Base-by-base conservation (phyloP, 2,113 vertebrate genomes). In the Micromys minutus region DNA sequence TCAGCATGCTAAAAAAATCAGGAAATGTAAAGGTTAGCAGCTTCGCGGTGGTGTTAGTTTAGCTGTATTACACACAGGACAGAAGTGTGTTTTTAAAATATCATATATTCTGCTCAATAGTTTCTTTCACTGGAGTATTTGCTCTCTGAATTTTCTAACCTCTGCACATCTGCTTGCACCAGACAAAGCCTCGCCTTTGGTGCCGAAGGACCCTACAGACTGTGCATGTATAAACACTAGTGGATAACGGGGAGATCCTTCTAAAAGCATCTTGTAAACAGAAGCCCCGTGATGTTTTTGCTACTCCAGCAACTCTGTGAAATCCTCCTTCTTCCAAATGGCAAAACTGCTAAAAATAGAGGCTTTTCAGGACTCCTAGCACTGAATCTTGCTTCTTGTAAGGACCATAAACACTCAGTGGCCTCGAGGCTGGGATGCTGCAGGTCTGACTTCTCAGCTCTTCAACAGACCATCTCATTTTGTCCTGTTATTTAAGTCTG, bases 181-280 rank as follows among this genome's bases (percentile, higher is more conserved):
- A 75, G 57, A 91, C 39, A 86, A 94, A 95, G 67, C 85, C 86
- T 94, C 94, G 91, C 94, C 15, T 94, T 95, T 94, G 59, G 69
- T 85, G 26, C 72, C 59, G 34, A 90, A 52, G 26, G 26, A 36
- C 80, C 65, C 85, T 79, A 85, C 36, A 55, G 10, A 83, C 26
- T 69, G 17, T 59, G 81, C 52, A 31, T 71, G 69, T 69, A 79
- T 87, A 91, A 91, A 89, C 42, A 89, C 34, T 89, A 91, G 95
- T 52, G 42, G 85, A 50, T 85, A 84, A 83, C 80, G 26, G 84
- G 36, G 76, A 90, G 88, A 76, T 85, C 29, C 31, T 88, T 72
- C 93, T 52, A 86, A 95, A 97, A 94, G 74, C 88, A 79, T 92
- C 84, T 80, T 91, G 80, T 94, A 95, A 96, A 91, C 61, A 95